These are phyloP conservation scores for Actenoides hombroni DNA, from an alignment of 2,113 vertebrate genomes.

Conservation along the genomic window DNA sequence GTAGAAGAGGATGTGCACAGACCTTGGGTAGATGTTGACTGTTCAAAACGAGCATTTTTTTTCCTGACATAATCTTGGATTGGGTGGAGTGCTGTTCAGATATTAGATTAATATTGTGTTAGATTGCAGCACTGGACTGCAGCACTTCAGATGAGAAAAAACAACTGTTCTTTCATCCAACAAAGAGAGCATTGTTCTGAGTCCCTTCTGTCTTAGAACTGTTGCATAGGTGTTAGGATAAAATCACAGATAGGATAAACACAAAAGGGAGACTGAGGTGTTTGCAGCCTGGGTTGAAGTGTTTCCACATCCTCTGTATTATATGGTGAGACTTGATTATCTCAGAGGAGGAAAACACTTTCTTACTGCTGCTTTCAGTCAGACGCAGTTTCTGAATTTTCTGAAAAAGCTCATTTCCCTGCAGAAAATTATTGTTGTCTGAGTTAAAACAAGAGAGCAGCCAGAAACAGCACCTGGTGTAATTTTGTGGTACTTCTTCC, in stretches of 20 bases:
- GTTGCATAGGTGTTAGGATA: neutral
- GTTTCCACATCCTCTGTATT: neutral
- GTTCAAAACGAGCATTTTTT: neutral
- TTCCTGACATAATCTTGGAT: neutral
- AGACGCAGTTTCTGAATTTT: neutral
- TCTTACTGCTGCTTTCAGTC: neutral
- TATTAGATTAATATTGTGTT: neutral
- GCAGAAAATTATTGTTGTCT: neutral
- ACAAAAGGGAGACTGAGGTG: neutral
- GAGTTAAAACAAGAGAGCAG: neutral
- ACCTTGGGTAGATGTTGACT: neutral
- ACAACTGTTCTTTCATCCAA: neutral
- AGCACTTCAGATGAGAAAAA: neutral
- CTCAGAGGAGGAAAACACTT: neutral
- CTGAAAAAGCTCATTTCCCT: neutral
- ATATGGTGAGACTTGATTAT: neutral
- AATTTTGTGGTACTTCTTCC: neutral
- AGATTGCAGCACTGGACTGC: neutral
- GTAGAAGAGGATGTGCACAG: neutral
- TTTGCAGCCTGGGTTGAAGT: neutral
- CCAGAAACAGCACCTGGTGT: neutral
- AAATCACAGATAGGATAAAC: neutral
- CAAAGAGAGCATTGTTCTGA: neutral
- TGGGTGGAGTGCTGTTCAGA: neutral
- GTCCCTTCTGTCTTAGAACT: neutral